Conservation (phyloP, 2,797 vertebrate species). For the Hephaestus fuliginosus region DNA sequence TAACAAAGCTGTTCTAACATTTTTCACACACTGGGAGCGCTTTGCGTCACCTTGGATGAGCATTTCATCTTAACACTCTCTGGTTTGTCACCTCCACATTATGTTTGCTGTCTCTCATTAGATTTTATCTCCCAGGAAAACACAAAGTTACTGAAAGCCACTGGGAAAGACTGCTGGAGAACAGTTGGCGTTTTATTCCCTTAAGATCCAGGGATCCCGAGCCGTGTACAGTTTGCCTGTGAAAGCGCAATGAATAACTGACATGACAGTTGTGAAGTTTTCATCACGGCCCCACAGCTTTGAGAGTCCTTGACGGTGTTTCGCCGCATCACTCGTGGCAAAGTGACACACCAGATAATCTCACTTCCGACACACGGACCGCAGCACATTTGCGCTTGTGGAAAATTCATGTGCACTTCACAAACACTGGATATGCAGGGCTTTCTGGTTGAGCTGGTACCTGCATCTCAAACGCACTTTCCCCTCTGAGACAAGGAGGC, state of each 20-base stretch:
- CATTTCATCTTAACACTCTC: conserved; percentile 4
- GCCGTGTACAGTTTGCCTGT: conserved; percentile 43
- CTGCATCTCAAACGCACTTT: conserved; percentile 24
- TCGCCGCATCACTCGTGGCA: conserved; percentile 58
- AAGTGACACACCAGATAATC: conserved; percentile 68
- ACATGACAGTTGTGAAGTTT: conserved; percentile 71
- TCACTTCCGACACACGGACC: conserved; percentile 41
- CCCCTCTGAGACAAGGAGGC: conserved; percentile 20
- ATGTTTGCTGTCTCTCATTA: conserved; percentile 27
- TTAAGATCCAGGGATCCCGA: conserved; percentile 33
- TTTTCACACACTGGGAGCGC: conserved; percentile 4
- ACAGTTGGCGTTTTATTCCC: conserved; percentile 41
- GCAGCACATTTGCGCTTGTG: conserved; percentile 43
- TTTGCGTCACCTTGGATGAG: conserved; percentile 8
- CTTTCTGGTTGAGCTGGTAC: conserved; percentile 53
- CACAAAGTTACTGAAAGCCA: conserved; percentile 35
- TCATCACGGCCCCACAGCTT: conserved; percentile 60
- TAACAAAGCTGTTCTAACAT: not conserved
- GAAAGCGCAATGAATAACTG: conserved; percentile 64
- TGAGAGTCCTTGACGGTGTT: conserved; percentile 57
- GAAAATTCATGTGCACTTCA: conserved; percentile 67
- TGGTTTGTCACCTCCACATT: conserved; percentile 16
- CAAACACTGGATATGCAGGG: conserved; percentile 38
- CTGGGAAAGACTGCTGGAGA: conserved; percentile 32
- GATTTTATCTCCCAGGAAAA: conserved; percentile 43